A percentile compares a stretch with the other conserved stretches of the same genome.
These are phyloP conservation scores for Tapirus indicus DNA, from an alignment of 2,797 vertebrate species.

Conservation along the genomic window DNA sequence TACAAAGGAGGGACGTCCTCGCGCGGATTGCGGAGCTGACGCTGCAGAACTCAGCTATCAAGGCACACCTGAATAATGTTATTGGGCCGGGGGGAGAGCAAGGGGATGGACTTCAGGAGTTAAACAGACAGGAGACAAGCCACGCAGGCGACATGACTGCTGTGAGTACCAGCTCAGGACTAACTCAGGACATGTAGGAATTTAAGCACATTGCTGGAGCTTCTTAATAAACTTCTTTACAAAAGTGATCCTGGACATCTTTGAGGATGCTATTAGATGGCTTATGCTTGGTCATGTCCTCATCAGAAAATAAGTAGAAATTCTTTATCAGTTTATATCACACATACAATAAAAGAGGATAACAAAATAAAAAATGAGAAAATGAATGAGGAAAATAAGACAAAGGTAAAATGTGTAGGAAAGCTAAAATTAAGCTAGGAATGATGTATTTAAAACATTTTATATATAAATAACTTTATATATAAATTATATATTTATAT, in stretches of 20 bases:
- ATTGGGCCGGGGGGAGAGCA: slow-evolving; percentile 68
- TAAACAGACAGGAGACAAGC: slow-evolving; percentile 1
- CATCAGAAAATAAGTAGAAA: background rate
- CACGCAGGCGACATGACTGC: background rate
- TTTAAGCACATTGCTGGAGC: background rate
- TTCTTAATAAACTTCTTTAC: slow-evolving; percentile 5
- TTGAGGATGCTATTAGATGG: background rate
- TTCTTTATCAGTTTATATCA: background rate
- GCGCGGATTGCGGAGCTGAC: slow-evolving; percentile 91
- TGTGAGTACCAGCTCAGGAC: slow-evolving; percentile 65
- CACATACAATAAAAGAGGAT: background rate
- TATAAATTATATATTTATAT: too few species aligned
- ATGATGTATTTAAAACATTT: background rate
- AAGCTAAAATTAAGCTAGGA: slow-evolving; percentile 47
- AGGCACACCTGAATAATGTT: slow-evolving; percentile 89
- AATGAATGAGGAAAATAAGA: slow-evolving; percentile 12
- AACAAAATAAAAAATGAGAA: background rate
- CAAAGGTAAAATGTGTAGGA: slow-evolving; percentile 7
- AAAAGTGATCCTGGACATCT: background rate
- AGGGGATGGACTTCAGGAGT: slow-evolving; percentile 73
- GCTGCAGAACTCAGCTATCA: slow-evolving; percentile 91
- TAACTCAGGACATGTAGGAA: background rate
- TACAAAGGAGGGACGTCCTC: slow-evolving; percentile 86
- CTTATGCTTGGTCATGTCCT: background rate
- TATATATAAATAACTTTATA: too few species aligned